A percentile compares a stretch with the other conserved stretches of the same genome.
These are phyloP conservation scores for Pristiophorus japonicus DNA, from an alignment of 2,113 vertebrate species.

Conservation along the genomic window DNA sequence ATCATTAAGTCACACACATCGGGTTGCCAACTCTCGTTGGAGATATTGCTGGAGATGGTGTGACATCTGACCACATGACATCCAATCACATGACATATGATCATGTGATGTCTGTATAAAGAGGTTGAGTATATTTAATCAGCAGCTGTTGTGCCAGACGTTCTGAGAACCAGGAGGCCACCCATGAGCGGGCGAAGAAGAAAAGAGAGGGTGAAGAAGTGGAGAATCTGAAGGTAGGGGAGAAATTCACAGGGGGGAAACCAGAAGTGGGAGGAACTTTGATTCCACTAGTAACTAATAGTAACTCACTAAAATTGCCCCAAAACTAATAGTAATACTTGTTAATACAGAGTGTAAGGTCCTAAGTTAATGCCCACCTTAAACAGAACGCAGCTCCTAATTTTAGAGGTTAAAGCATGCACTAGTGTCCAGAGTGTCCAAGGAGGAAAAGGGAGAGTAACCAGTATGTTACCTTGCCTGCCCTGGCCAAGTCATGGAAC, in stretches of 20 bases:
- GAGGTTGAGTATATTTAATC: too few relatives aligned
- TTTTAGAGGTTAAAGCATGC: too few relatives aligned
- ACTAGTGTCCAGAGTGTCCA: too few relatives aligned
- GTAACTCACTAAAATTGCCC: neutral
- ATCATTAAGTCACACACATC: neutral
- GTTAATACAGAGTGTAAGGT: too few relatives aligned
- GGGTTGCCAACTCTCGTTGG: neutral
- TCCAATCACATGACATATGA: neutral
- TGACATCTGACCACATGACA: neutral
- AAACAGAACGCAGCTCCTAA: too few relatives aligned
- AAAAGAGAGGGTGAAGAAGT: neutral
- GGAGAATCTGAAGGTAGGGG: neutral
- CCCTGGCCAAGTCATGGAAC: too few relatives aligned
- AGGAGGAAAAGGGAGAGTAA: too few relatives aligned
- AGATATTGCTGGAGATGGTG: neutral
- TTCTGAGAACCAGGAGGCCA: neutral
- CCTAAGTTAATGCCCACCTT: too few relatives aligned
- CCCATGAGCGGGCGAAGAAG: neutral
- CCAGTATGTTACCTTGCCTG: too few relatives aligned
- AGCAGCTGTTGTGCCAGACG: neutral
- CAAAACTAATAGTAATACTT: neutral
- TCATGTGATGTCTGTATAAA: neutral
- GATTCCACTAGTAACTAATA: neutral
- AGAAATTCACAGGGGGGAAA: neutral
- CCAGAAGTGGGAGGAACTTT: neutral